Conservation (phyloP, 2,113 vertebrate species). For the Pseudorasbora parva region DNA sequence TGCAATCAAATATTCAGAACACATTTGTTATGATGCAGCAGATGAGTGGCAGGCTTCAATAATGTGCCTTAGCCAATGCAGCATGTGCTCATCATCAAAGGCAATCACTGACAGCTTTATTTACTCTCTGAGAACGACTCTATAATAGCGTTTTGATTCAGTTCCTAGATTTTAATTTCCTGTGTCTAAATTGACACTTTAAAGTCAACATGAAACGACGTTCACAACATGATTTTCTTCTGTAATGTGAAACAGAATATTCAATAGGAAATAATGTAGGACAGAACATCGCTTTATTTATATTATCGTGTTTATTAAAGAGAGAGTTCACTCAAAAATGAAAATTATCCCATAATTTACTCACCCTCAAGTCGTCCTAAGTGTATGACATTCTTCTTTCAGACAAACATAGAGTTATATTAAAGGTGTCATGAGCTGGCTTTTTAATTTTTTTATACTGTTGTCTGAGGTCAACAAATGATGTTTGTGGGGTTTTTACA, state of each 20-base stretch:
- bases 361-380: too few species aligned
- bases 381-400: too few species aligned
- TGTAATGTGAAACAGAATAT: background rate
- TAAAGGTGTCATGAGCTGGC: too few species aligned
- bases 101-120: constrained; percentile 12
- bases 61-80: background rate
- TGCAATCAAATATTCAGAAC: background rate
- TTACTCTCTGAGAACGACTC: background rate
- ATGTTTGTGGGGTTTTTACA: too few species aligned
- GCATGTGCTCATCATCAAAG: background rate
- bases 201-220: background rate
- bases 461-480: too few species aligned
- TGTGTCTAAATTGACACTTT: background rate
- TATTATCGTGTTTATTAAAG: too few species aligned
- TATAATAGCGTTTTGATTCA: background rate
- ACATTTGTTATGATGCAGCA: background rate
- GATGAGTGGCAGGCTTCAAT: background rate
- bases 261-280: background rate
- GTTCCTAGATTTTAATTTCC: background rate
- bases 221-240: background rate
- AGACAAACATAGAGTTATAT: too few species aligned
- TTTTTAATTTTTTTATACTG: too few species aligned
- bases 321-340: too few species aligned
- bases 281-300: too few species aligned
- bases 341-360: too few species aligned